phyloP scores from a whole-genome alignment of 64 coral and sea anemone genomes.

The Montipora foliosa region DNA sequence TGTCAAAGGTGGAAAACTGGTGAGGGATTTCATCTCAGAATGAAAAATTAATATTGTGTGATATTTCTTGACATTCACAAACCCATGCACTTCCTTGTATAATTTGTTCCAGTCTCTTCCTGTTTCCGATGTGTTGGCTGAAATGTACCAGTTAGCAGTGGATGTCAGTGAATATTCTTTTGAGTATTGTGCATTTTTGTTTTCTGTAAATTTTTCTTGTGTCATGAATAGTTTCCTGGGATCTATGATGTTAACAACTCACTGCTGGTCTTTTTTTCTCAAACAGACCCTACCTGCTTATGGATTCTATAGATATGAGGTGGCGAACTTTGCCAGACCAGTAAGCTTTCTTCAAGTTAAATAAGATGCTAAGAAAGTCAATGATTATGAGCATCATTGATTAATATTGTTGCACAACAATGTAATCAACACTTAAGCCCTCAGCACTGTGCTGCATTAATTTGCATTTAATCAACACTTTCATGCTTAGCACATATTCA shows the following conservation, averaged over 20 bases:
- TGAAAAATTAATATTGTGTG: too few relatives aligned
- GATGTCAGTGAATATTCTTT: constrained; percentile 43
- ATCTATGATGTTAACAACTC: not conserved
- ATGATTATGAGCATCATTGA: too few relatives aligned
- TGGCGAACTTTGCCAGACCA: constrained; percentile 59
- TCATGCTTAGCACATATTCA: too few relatives aligned
- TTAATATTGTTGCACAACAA: too few relatives aligned
- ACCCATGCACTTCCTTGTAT: not conserved
- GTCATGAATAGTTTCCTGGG: not conserved
- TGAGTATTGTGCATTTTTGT: not conserved
- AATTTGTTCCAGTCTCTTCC: constrained; percentile 53
- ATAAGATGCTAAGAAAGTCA: not conserved
- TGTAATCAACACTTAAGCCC: too few relatives aligned
- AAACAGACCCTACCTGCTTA: constrained; percentile 14
- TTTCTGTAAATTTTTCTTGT: not conserved
- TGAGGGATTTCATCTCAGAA: not conserved
- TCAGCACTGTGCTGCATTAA: too few relatives aligned
- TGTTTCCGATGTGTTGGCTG: constrained; percentile 51
- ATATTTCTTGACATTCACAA: too few relatives aligned
- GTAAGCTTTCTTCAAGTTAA: constrained; percentile 14
- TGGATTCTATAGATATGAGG: constrained; percentile 67
- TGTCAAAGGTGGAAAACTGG: constrained; percentile 64
- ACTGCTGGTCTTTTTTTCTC: not conserved
- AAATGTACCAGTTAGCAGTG: constrained; percentile 69
- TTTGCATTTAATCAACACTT: too few relatives aligned